Percentiles rank a stretch among this genome's conserved stretches.
phyloP scores from a whole-genome alignment of 2,888 invertebrate genomes.

The Pristionchus mayeri region DNA sequence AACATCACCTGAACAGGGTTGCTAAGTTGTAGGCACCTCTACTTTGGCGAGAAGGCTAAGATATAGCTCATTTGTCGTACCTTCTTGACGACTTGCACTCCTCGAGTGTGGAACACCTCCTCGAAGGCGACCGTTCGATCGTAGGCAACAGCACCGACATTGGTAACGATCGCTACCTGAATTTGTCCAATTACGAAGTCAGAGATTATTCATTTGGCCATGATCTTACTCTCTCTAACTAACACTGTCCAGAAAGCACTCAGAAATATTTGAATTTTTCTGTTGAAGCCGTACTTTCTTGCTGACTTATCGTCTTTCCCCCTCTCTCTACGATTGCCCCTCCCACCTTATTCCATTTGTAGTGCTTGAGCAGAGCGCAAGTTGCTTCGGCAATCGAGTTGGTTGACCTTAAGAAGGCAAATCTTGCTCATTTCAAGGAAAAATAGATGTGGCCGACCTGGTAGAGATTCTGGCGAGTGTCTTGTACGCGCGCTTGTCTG shows the following conservation, averaged over 20 bases:
- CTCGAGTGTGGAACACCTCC: conserved; percentile 71
- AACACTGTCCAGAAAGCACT: too few relatives aligned
- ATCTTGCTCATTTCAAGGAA: too few relatives aligned
- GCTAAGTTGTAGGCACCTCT: too few relatives aligned
- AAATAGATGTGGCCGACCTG: not conserved
- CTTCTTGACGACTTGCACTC: conserved; percentile 68
- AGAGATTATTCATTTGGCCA: too few relatives aligned
- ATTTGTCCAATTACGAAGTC: not conserved
- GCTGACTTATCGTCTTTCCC: not conserved
- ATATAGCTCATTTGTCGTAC: conserved; percentile 1
- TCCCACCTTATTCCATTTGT: conserved; percentile 70
- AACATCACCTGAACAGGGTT: conserved; percentile 61
- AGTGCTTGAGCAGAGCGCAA: conserved; percentile 70
- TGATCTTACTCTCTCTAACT: too few relatives aligned
- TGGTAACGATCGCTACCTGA: conserved; percentile 71
- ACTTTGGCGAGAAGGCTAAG: too few relatives aligned
- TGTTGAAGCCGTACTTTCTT: not conserved
- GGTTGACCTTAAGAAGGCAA: conserved; percentile 64
- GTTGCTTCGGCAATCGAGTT: conserved; percentile 73
- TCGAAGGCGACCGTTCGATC: conserved; percentile 72
- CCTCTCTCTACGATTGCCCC: not conserved
- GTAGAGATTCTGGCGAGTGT: conserved; percentile 22
- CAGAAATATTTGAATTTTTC: not conserved
- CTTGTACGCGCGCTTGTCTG: not conserved
- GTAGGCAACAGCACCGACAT: conserved; percentile 72